Conservation (phyloP, 2,888 invertebrate species). For the Physocephala rufipes region DNA sequence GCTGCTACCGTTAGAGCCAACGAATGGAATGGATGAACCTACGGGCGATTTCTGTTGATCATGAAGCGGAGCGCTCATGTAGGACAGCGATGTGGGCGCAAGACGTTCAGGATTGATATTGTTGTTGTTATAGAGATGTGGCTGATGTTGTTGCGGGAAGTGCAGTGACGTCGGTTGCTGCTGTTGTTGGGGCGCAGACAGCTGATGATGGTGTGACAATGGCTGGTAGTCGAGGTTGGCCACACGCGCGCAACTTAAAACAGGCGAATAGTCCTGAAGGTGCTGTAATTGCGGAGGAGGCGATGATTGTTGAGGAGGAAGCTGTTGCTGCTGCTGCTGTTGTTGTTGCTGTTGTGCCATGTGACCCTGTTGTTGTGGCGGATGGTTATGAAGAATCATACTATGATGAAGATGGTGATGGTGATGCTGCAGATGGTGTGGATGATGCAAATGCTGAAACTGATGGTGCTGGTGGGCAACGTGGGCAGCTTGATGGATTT, state of each 20-base stretch:
- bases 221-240: conserved; percentile 60
- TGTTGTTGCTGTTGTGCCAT: conserved; percentile 46
- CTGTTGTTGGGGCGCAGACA: conserved; percentile 48
- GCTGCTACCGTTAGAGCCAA: too few species aligned
- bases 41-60: conserved; percentile 40
- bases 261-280: conserved; percentile 60
- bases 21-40: conserved; percentile 25
- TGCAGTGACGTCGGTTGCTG: conserved; percentile 46
- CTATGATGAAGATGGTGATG: conserved; percentile 48
- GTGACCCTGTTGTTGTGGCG: conserved; percentile 37
- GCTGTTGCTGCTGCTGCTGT: conserved; percentile 50
- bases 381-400: conserved; percentile 39
- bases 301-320: conserved; percentile 48
- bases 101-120: conserved; percentile 55
- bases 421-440: conserved; percentile 53
- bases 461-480: conserved; percentile 57
- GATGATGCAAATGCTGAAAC: conserved; percentile 55
- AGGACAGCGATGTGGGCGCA: conserved; percentile 47
- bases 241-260: conserved; percentile 59
- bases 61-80: conserved; percentile 43
- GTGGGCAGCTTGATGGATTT: conserved; percentile 64
- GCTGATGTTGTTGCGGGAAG: conserved; percentile 47
- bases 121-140: conserved; percentile 49
- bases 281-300: conserved; percentile 48
- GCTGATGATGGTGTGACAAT: conserved; percentile 39